Conservation (phyloP, 2,888 invertebrate species). For the Rhaphigaster nebulosa region DNA sequence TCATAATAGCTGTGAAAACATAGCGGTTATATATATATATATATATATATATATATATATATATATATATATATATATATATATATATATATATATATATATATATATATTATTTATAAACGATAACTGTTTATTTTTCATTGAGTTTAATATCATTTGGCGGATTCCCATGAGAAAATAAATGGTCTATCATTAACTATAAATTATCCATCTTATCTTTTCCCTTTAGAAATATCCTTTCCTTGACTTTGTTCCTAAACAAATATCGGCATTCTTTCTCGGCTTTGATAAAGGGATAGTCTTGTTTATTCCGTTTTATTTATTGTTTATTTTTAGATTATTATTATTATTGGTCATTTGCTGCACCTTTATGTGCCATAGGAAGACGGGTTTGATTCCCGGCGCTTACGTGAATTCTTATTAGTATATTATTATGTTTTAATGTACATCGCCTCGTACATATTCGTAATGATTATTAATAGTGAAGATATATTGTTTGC, state of each 20-base stretch:
- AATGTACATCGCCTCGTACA: no score
- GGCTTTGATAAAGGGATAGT: neutral
- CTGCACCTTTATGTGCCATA: neutral
- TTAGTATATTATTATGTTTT: no score
- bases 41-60: no score
- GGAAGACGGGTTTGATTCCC: neutral
- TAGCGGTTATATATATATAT: no score
- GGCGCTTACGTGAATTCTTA: neutral
- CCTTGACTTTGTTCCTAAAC: conserved; percentile 2
- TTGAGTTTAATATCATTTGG: neutral
- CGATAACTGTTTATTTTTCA: neutral
- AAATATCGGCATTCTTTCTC: neutral
- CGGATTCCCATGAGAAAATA: neutral
- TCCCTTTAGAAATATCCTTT: neutral
- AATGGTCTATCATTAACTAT: neutral
- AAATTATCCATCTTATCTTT: neutral
- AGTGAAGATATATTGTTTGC: neutral
- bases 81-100: no score
- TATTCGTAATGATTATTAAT: no score
- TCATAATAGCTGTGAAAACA: neutral
- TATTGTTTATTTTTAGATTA: neutral
- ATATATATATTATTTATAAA: no score
- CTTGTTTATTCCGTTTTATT: neutral
- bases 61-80: no score
- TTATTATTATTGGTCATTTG: neutral